Evolutionary conservation across 1,140 invertebrate species (phyloP), one percentile per base, ranked within the genome.

Genomic region (Zaprionus camerounensis): DNA sequence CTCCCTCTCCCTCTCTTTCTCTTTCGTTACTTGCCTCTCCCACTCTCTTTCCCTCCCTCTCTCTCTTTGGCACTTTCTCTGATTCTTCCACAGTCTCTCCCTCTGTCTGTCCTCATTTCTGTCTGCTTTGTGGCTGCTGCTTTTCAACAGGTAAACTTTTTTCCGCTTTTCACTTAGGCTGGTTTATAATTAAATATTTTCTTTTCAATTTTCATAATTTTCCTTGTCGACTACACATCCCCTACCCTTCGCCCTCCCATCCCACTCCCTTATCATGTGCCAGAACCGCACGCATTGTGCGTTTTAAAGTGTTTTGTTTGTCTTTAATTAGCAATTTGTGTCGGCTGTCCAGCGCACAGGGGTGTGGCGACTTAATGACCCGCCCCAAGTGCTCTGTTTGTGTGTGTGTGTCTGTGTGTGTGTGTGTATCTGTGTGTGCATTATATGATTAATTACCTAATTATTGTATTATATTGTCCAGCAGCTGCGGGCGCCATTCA

Each of bases 381-480:
- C 26, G 62, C 41, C 49, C 22, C 34, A 56, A 69, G 71, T 70
- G 65, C 20, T 51, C 17, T 51, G 20, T 22, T 11, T 17, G 12
- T 17, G 17, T 17, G 17, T 17, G 17, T 17, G 17, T 17, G 17
- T 61, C 53, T 56, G 51, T 59, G 20, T 11, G 41, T 55, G 53
- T 44, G 15, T 31, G 55, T 46, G 34, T 66, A 64, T 74, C 66
- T 46, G 53, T 68, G 69, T 57, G 53, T 31, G 72, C 34, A 58
- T 69, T 76, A 71, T 88, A 78, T 87, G 84, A 87, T 84, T 87
- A 87, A 88, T 81, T 88, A 83, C 81, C 84, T 80, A 83, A 87
- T 87, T 88, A 88, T 87, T 88, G 70, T 76, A 68, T 82, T 74
- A 82, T 78, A 87, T 87, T 80, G 74, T 77, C 44, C 65, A 56